These are phyloP conservation scores for Elysia crispata DNA, from an alignment of 2,888 invertebrate species.

Conservation along the genomic window DNA sequence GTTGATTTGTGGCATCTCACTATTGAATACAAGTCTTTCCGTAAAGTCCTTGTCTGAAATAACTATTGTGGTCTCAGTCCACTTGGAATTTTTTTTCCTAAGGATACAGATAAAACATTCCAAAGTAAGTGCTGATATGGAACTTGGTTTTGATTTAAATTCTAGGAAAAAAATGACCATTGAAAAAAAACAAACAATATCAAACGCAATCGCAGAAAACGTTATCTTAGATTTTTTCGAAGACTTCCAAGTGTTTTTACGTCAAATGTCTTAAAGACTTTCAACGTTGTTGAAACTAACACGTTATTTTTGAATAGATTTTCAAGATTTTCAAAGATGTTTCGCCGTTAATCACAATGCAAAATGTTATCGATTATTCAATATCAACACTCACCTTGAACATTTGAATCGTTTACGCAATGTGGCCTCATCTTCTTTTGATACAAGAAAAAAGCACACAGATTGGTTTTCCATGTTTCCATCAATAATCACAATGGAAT, in stretches of 20 bases:
- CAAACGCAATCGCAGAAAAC: background rate
- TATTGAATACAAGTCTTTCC: conserved; percentile 3
- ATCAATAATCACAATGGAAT: conserved; percentile 9
- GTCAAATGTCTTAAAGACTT: background rate
- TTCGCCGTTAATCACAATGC: background rate
- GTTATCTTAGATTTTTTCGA: background rate
- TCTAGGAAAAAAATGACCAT: too few species aligned
- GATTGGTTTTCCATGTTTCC: background rate
- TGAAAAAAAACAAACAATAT: background rate
- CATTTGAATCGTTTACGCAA: conserved; percentile 1
- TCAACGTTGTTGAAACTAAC: background rate
- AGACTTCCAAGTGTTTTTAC: background rate
- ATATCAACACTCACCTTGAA: background rate
- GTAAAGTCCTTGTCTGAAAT: background rate
- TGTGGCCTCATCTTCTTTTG: conserved; percentile 1
- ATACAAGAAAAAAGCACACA: conserved; percentile 1
- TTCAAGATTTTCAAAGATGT: too few species aligned
- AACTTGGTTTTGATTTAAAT: background rate
- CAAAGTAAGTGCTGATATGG: background rate
- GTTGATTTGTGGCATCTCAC: background rate
- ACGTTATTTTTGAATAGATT: too few species aligned
- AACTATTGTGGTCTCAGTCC: background rate
- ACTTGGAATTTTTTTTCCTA: background rate
- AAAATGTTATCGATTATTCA: background rate
- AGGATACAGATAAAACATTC: background rate